These are phyloP conservation scores for Eristalinus aeneus DNA, from an alignment of 2,888 invertebrate species.

Conservation along the genomic window DNA sequence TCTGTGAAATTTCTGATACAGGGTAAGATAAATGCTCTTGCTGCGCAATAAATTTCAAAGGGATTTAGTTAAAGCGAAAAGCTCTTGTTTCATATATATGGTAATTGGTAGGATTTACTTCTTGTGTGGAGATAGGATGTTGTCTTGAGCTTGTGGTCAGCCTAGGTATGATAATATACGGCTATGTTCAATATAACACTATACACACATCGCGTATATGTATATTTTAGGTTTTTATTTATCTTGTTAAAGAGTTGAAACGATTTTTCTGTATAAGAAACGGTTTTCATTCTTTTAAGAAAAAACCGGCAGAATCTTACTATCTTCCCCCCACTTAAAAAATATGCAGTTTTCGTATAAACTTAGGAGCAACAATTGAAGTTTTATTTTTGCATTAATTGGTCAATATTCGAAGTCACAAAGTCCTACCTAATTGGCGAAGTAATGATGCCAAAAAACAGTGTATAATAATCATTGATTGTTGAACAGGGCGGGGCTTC, in stretches of 20 bases:
- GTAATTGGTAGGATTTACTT: conserved; percentile 54
- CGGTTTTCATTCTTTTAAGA: no score
- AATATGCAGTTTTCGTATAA: no score
- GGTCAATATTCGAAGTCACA: no score
- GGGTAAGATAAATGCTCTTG: conserved; percentile 48
- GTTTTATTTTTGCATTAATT: no score
- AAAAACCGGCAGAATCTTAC: no score
- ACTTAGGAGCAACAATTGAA: no score
- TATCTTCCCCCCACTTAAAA: no score
- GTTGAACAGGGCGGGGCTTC: no score
- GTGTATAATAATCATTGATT: no score
- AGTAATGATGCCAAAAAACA: no score
- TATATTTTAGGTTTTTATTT: background rate
- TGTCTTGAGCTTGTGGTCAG: conserved; percentile 13
- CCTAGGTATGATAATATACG: background rate
- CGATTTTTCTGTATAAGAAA: no score
- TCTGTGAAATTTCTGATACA: conserved; percentile 23
- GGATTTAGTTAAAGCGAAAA: conserved; percentile 54
- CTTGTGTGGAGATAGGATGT: background rate
- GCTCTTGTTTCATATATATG: conserved; percentile 46
- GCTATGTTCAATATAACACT: background rate
- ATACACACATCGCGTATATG: background rate
- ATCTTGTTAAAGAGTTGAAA: background rate
- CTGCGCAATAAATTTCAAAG: conserved; percentile 49
- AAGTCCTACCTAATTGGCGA: no score